Evolutionary conservation across 2,797 vertebrate species (phyloP).

Genomic region (Enteromius afrohamiltoni): DNA sequence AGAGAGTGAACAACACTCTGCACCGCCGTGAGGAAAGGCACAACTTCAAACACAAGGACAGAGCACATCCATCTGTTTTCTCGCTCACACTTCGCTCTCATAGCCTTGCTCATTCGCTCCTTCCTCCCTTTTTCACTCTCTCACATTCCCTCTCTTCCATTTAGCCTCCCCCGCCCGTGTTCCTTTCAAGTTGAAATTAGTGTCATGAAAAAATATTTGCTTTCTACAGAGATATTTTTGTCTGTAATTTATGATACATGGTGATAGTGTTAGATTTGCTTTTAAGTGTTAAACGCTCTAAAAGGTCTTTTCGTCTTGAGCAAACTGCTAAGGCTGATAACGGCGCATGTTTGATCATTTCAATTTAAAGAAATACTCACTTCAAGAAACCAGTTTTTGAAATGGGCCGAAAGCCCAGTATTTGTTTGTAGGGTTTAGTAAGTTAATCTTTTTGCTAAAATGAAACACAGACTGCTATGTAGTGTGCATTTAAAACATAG

Average conservation of each 20-base stretch:
- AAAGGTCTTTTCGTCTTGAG: neutral
- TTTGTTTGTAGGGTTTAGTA: slow-evolving; percentile 24
- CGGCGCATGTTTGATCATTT: slow-evolving; percentile 3
- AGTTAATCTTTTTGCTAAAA: slow-evolving; percentile 20
- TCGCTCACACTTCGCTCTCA: slow-evolving; percentile 50
- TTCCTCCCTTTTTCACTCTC: slow-evolving; percentile 31
- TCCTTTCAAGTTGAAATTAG: slow-evolving; percentile 37
- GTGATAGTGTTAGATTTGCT: slow-evolving; percentile 37
- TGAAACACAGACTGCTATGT: neutral
- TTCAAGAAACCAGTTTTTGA: slow-evolving; percentile 15
- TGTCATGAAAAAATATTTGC: slow-evolving; percentile 41
- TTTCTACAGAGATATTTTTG: slow-evolving; percentile 42
- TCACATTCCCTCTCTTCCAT: slow-evolving; percentile 12
- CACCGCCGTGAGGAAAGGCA: slow-evolving; percentile 69
- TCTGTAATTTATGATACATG: slow-evolving; percentile 27
- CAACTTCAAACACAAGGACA: slow-evolving; percentile 71
- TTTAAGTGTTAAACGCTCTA: slow-evolving; percentile 33
- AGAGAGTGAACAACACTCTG: slow-evolving; percentile 46
- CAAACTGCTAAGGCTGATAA: slow-evolving; percentile 29
- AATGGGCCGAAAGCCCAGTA: slow-evolving; percentile 15
- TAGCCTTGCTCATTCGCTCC: slow-evolving; percentile 12
- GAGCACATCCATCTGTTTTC: slow-evolving; percentile 65
- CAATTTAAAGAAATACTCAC: slow-evolving; percentile 15
- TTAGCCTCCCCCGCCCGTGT: slow-evolving; percentile 1
- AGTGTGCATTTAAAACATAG: neutral